Base-by-base conservation (phyloP, 2,113 vertebrate genomes). In the Anseranas semipalmata region DNA sequence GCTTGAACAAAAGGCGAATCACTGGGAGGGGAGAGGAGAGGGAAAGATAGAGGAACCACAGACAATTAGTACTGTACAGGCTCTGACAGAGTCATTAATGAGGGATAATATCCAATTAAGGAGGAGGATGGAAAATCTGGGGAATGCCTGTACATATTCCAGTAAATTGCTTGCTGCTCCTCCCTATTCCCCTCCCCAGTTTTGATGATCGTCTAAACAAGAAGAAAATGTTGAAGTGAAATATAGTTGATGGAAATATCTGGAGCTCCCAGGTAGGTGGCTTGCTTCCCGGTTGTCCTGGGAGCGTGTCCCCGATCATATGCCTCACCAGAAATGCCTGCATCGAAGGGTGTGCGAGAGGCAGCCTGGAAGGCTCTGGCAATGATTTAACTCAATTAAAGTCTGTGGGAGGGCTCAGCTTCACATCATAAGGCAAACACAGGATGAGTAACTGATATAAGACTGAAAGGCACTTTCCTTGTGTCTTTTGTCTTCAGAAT, bases 1-100 rank as follows among this genome's bases (percentile, higher is more conserved):
- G 91, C 80, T 95, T 84, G 91, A 95, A 97, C 96, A 96, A 96
- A 97, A 96, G 97, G 86, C 45, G 74, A 89, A 95, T 96, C 66
- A 87, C 90, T 94, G 78, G 63, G 65, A 92, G 92, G 59, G 86
- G 74, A 95, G 58, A 75, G 74, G 25, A 73, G 43, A 94, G 85
- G 79, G 52, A 84, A 88, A 95, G 37, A 89, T 76, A 83, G 93
- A 92, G 72, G 90, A 93, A 89, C 71, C 71, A 78, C 89, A 85
- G 83, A 95, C 89, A 95, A 97, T 97, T 95, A 95, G 81, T 96
- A 93, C 85, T 93, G 82, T 95, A 86, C 87, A 94, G 91, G 84
- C 84, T 97, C 62, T 92, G 71, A 90, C 87, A 97, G 95, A 87
- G 85, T 95, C 91, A 94, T 96, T 96, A 96, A 93, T 85, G 96